These are phyloP conservation scores for Bathynomus jamesi DNA, from an alignment of 1,140 invertebrate species.

Conservation along the genomic window DNA sequence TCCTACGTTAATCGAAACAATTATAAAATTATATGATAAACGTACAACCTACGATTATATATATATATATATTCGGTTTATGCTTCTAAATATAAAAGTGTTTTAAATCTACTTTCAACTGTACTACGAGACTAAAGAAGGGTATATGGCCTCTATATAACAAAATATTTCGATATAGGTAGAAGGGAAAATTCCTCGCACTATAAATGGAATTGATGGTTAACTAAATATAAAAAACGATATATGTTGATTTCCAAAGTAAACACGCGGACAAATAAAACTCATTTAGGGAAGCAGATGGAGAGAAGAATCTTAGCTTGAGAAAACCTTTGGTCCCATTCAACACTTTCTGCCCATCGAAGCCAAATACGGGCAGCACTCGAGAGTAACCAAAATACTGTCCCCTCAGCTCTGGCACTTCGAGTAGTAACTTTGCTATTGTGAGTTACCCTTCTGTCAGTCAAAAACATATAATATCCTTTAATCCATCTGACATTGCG, in stretches of 20 bases:
- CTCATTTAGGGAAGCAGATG: neutral
- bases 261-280: neutral
- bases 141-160: too few species aligned
- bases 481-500: neutral
- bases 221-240: neutral
- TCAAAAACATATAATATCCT: conserved; percentile 1
- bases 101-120: neutral
- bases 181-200: too few species aligned
- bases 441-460: neutral
- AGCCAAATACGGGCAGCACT: neutral
- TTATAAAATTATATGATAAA: neutral
- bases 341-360: neutral
- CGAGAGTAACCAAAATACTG: neutral
- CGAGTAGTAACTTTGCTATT: neutral
- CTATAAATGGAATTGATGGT: too few species aligned
- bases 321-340: neutral
- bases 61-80: conserved; percentile 1
- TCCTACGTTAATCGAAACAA: neutral
- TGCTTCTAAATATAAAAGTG: neutral
- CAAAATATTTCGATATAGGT: too few species aligned
- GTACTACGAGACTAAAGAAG: too few species aligned
- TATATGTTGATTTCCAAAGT: neutral
- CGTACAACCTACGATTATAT: neutral
- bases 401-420: neutral
- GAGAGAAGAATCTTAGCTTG: neutral